Percentiles rank a stretch among this genome's conserved stretches.
These are phyloP conservation scores for Triops cancriformis DNA, from an alignment of 1,140 invertebrate species.

Conservation along the genomic window DNA sequence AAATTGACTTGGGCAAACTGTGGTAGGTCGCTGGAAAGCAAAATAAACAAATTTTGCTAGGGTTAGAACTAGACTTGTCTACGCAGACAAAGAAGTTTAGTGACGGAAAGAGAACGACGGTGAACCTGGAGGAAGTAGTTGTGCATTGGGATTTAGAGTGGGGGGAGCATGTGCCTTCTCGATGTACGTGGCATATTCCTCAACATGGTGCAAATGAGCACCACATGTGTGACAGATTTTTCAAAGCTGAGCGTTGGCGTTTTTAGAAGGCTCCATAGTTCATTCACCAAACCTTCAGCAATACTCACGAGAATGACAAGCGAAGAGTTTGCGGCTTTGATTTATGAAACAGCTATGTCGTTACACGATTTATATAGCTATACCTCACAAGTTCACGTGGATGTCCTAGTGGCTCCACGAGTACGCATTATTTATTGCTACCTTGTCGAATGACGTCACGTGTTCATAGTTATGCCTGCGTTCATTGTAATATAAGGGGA, in stretches of 20 bases:
- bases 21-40: not conserved
- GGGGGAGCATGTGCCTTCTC: not conserved
- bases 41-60: not conserved
- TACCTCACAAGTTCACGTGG: too few species aligned
- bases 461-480: too few species aligned
- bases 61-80: not conserved
- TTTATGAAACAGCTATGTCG: not conserved
- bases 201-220: not conserved
- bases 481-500: too few species aligned
- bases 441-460: too few species aligned
- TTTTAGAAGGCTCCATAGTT: not conserved
- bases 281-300: not conserved
- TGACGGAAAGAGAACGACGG: not conserved
- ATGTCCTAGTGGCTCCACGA: too few species aligned
- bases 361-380: too few species aligned
- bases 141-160: not conserved
- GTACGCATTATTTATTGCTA: too few species aligned
- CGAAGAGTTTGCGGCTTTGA: not conserved
- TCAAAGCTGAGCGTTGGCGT: not conserved
- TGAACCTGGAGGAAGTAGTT: not conserved
- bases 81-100: not conserved
- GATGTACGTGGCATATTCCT: constrained; percentile 3
- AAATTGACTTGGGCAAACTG: not conserved
- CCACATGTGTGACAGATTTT: constrained; percentile 1
- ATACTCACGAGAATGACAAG: not conserved